Conservation (phyloP, 2,888 invertebrate genomes). For the Apamea crenata region DNA sequence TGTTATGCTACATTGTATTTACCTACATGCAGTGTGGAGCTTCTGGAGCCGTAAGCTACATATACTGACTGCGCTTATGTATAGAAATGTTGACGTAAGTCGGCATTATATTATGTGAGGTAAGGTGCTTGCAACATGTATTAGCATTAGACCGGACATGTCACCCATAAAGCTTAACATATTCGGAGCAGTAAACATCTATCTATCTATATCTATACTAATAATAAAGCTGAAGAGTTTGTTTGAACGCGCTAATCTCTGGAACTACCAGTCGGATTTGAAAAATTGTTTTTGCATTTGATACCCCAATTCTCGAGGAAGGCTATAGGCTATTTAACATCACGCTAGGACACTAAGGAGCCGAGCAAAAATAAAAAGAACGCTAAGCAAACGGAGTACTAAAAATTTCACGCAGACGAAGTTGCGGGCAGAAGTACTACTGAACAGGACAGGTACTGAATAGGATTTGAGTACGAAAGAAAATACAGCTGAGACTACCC, state of each 20-base stretch:
- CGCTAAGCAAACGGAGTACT: not conserved
- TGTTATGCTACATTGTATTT: conserved; percentile 39
- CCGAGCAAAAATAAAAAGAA: not conserved
- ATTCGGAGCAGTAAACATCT: conserved; percentile 24
- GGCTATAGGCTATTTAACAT: not conserved
- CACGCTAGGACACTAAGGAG: not conserved
- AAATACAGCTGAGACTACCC: conserved; percentile 22
- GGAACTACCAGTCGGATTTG: not conserved
- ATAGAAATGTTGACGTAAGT: conserved; percentile 30
- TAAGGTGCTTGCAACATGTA: conserved; percentile 31
- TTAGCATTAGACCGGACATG: conserved; percentile 44
- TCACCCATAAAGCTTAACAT: conserved; percentile 42
- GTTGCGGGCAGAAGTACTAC: no score
- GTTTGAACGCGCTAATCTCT: not conserved
- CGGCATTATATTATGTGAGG: conserved; percentile 36
- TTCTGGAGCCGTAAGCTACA: conserved; percentile 29
- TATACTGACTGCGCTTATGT: conserved; percentile 19
- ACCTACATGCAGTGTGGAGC: conserved; percentile 20
- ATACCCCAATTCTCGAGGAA: not conserved
- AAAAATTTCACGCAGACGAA: no score
- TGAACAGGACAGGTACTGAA: no score
- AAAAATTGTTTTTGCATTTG: not conserved
- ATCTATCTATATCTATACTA: not conserved
- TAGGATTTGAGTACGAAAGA: conserved; percentile 32
- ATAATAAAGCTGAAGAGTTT: not conserved